These are phyloP conservation scores for Ellobius talpinus DNA, from an alignment of 2,113 vertebrate species.

Conservation along the genomic window DNA sequence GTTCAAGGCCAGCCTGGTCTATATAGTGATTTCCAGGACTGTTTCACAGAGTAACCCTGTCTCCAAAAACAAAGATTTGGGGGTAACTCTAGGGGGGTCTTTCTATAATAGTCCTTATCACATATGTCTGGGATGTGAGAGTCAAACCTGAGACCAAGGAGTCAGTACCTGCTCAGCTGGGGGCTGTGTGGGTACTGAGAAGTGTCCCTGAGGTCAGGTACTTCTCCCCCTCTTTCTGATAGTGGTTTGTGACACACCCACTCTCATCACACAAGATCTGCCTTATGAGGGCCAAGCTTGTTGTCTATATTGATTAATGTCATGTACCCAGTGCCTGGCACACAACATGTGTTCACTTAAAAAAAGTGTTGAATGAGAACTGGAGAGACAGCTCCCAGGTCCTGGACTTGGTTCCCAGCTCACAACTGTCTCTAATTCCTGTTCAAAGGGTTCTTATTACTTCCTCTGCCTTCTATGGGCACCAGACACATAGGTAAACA, in stretches of 20 bases:
- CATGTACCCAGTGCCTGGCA: background rate
- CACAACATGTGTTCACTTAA: background rate
- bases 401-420: too few species aligned
- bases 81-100: background rate
- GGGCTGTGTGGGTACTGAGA: rapidly evolving
- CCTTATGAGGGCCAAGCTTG: background rate
- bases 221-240: background rate
- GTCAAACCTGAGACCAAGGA: background rate
- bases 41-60: too few species aligned
- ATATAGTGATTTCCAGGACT: too few species aligned
- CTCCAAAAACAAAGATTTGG: background rate
- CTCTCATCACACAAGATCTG: background rate
- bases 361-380: background rate
- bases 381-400: too few species aligned
- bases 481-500: background rate
- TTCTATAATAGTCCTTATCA: background rate
- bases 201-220: background rate
- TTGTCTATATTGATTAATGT: background rate
- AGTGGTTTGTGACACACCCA: background rate
- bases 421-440: background rate
- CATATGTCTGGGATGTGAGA: background rate
- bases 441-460: background rate
- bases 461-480: background rate
- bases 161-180: background rate
- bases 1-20: too few species aligned